Evolutionary conservation across 2,888 invertebrate species (phyloP), one percentile per base, ranked within the genome.

Genomic region (Orthonychiurus folsomi): DNA sequence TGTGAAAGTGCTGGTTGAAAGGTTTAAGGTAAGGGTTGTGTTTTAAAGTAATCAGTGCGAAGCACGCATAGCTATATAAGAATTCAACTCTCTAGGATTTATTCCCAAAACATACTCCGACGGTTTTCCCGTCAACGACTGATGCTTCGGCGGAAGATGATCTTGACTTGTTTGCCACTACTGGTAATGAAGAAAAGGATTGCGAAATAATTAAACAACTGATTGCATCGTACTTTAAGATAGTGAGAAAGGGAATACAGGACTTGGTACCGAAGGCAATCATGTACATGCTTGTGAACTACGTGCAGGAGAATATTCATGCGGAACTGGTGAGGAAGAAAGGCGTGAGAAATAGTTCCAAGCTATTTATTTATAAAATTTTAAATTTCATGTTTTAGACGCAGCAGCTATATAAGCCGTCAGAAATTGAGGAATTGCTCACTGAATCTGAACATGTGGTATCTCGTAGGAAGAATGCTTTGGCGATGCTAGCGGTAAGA

Each of bases 201-300:
- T 97, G 96, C 80, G 92, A 93, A 78, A 91, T 96, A 65, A 97
- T 97, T 73, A 93, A 94, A 93, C 78, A 91, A 66, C 83, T 99
- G 71, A 99, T 99, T 74, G 93, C 93, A 76, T 93, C 94, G 0
- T 99, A 99, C 80, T 99, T 96, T 82, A 89, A 93, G 80, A 99
- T 99, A 76, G 93, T 99, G 52, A 86, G 96, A 64, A 99, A 99
- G 80, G 94, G 93, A 57, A 97, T 99, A 77, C 97, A 99, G 79
- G 99, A 99, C 79, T 90, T 89, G 25, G 95, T 99, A 64, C 99
- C 99, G 48, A 99, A 99, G 80, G 96, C 97, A 50, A 91, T 99
- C 74, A 99, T 99, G 99, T 95, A 97, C 82, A 97, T 99, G 80
- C 82, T 99, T 74, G 99, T 99, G 73, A 99, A 99, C 81, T 91